Percentiles rank a stretch among this genome's conserved stretches.
Conservation (phyloP, 2,888 invertebrate genomes). For the Cyaniris semiargus region DNA sequence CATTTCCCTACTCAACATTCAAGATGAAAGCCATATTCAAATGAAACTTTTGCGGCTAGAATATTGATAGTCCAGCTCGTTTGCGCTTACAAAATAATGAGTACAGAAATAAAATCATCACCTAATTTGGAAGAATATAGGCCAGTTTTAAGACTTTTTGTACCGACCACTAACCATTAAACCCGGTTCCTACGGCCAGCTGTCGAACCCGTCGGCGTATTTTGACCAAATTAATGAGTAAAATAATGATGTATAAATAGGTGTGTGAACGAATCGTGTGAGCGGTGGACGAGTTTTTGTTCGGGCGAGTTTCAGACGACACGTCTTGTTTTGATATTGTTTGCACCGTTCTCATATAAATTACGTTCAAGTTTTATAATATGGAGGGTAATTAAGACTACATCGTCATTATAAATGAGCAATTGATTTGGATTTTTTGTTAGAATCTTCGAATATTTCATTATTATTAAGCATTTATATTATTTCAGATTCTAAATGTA, state of each 20-base stretch:
- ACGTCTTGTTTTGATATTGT: conserved; percentile 18
- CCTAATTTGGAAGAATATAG: neutral
- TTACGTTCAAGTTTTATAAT: neutral
- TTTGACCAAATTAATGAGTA: conserved; percentile 18
- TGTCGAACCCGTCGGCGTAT: conserved; percentile 10
- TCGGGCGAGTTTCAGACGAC: neutral
- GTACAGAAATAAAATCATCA: neutral
- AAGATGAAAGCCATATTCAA: neutral
- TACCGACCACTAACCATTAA: neutral
- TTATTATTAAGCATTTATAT: neutral
- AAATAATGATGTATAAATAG: conserved; percentile 12
- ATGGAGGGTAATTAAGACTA: neutral
- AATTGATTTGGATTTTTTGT: neutral
- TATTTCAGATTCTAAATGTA: neutral
- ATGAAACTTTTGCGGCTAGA: neutral
- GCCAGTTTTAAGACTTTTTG: conserved; percentile 4
- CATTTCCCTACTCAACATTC: neutral
- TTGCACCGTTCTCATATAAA: neutral
- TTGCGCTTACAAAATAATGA: neutral
- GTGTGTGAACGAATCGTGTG: conserved; percentile 12
- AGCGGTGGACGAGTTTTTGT: conserved; percentile 22
- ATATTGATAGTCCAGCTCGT: neutral
- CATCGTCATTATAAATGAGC: neutral
- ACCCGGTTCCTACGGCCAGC: conserved; percentile 3
- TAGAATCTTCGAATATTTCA: neutral